A percentile compares a stretch with the other conserved stretches of the same genome.
These are phyloP conservation scores for Drosophila pandora DNA, from an alignment of 1,140 invertebrate species.

Conservation along the genomic window DNA sequence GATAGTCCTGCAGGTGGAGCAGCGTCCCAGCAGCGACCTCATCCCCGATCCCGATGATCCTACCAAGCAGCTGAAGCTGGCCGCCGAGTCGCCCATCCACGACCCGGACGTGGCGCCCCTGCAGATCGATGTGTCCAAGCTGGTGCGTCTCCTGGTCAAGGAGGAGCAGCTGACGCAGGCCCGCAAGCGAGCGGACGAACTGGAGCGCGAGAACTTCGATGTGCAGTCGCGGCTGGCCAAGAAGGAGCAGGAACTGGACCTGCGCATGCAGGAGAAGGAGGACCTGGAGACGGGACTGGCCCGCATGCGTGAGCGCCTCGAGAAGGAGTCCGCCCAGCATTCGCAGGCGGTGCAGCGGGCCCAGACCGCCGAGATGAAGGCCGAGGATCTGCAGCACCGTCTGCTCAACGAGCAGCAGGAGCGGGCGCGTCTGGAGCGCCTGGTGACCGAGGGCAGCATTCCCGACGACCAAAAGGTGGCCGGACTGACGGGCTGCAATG, in stretches of 20 bases:
- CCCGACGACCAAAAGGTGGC: conserved; percentile 95
- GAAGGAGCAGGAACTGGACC: conserved; percentile 96
- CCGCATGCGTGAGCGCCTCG: conserved; percentile 94
- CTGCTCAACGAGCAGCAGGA: conserved; percentile 93
- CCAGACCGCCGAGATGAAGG: conserved; percentile 89
- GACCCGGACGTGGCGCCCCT: conserved; percentile 94
- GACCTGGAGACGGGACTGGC: conserved; percentile 93
- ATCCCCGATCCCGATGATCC: conserved; percentile 73
- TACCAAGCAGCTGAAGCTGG: conserved; percentile 57
- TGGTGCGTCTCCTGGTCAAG: conserved; percentile 95
- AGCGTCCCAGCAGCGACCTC: conserved; percentile 79
- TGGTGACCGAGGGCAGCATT: conserved; percentile 94
- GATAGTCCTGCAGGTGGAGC: conserved; percentile 92
- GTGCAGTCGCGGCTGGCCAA: conserved; percentile 93
- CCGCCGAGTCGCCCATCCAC: conserved; percentile 83
- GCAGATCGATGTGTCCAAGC: conserved; percentile 95
- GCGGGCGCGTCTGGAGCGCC: conserved; percentile 91
- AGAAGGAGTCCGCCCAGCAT: conserved; percentile 94
- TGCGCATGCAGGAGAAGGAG: conserved; percentile 95
- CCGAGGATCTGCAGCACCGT: conserved; percentile 90
- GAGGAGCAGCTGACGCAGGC: conserved; percentile 96
- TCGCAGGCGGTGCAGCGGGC: conserved; percentile 93
- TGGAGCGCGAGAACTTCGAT: conserved; percentile 95
- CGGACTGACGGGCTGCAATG: conserved; percentile 80
- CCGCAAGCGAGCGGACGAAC: conserved; percentile 92